Conservation (phyloP, 2,797 vertebrate species). For the Poeciliopsis presidionis region DNA sequence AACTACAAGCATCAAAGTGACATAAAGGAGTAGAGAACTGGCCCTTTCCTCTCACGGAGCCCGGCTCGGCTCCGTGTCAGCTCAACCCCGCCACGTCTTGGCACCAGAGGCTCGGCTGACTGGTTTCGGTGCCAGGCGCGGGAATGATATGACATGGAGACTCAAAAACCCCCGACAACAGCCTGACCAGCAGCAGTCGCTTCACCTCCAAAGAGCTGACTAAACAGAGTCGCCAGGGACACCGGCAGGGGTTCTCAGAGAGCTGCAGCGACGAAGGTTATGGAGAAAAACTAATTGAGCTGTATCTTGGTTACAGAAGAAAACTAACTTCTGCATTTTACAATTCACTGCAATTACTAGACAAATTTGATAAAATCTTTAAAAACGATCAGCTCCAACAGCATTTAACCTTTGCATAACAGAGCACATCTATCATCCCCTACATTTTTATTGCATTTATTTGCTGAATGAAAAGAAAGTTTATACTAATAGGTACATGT, state of each 20-base stretch:
- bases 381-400: not conserved
- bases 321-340: slow-evolving; percentile 24
- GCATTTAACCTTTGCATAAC: no score
- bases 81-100: slow-evolving; percentile 38
- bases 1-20: slow-evolving; percentile 9
- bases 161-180: slow-evolving; percentile 24
- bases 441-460: not conserved
- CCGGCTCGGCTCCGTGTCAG: slow-evolving; percentile 18
- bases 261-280: slow-evolving; percentile 3
- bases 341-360: slow-evolving; percentile 57
- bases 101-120: slow-evolving; percentile 34
- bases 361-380: slow-evolving; percentile 41
- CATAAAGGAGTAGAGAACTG: slow-evolving; percentile 18
- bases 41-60: slow-evolving; percentile 11
- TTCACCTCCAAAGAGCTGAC: slow-evolving; percentile 41
- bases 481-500: not conserved
- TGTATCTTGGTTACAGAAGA: slow-evolving; percentile 45
- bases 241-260: slow-evolving; percentile 31
- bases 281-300: slow-evolving; percentile 6
- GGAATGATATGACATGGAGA: slow-evolving; percentile 26
- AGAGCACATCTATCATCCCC: not conserved
- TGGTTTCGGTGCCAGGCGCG: slow-evolving; percentile 47
- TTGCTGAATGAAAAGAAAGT: not conserved
- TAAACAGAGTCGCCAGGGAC: slow-evolving; percentile 43
- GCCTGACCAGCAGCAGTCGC: slow-evolving; percentile 6